Percentiles rank a stretch among this genome's conserved stretches.
phyloP scores from a whole-genome alignment of 2,113 vertebrate species.

The Bambusicola thoracicus region DNA sequence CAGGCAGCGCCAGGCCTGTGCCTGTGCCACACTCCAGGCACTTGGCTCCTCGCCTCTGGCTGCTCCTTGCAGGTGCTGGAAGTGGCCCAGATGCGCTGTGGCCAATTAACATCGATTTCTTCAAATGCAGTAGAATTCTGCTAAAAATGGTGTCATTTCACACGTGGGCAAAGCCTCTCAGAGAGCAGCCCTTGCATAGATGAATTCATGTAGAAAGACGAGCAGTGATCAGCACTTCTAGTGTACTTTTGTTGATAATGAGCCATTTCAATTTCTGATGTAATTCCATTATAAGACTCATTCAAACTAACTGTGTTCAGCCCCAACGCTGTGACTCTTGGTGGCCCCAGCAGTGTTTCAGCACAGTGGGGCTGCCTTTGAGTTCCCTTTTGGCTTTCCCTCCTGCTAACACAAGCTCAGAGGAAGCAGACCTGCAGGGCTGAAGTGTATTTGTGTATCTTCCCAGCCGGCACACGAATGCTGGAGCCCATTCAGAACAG shows the following conservation, averaged over 20 bases:
- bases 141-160: not conserved
- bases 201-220: not conserved
- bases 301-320: not conserved
- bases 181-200: not conserved
- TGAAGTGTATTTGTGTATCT: slow-evolving; percentile 45
- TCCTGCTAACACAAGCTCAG: slow-evolving; percentile 3
- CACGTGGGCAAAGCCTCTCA: not conserved
- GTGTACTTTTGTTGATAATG: slow-evolving; percentile 2
- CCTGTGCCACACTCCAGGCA: not conserved
- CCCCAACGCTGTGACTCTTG: not conserved
- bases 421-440: slow-evolving; percentile 18
- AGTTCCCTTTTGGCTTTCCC: slow-evolving; percentile 47
- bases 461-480: slow-evolving; percentile 50
- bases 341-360: not conserved
- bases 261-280: not conserved
- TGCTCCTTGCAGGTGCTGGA: not conserved
- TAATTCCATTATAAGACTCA: not conserved
- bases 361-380: slow-evolving; percentile 8
- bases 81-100: fast-evolving
- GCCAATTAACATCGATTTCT: not conserved
- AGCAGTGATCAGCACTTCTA: not conserved
- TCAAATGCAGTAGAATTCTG: not conserved
- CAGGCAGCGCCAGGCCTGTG: not conserved
- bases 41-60: not conserved
- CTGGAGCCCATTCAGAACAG: slow-evolving; percentile 43